These are phyloP conservation scores for Monodelphis domestica DNA, from an alignment of 2,797 vertebrate species.

Conservation along the genomic window DNA sequence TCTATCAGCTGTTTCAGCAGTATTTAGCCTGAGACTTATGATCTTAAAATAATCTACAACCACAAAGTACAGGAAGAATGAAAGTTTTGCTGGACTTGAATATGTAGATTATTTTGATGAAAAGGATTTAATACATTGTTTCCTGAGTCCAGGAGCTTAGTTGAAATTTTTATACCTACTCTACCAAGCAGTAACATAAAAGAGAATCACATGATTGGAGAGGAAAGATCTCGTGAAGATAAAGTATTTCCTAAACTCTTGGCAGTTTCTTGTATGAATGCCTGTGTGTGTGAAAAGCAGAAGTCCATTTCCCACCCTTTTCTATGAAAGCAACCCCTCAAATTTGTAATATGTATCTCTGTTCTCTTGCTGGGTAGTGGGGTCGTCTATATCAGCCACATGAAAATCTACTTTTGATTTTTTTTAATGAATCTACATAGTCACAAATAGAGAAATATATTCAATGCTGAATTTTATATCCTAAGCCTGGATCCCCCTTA, in stretches of 20 bases:
- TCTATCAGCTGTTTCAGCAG: not conserved
- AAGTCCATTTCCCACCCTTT: not conserved
- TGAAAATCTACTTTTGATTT: not conserved
- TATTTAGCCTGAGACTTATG: not conserved
- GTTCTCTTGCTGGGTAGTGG: not conserved
- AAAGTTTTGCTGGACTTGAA: not conserved
- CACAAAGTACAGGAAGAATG: not conserved
- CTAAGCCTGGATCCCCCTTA: not conserved
- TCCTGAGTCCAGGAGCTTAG: not conserved
- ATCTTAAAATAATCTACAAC: not conserved
- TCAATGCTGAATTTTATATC: not conserved
- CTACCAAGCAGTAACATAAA: conserved; percentile 26
- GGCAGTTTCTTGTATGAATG: not conserved
- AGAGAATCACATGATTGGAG: conserved; percentile 10
- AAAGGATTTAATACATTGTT: not conserved
- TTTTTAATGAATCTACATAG: conserved; percentile 7
- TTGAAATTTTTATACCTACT: conserved; percentile 35
- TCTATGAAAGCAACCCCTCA: not conserved
- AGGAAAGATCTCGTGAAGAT: conserved; percentile 33
- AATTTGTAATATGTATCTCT: not conserved
- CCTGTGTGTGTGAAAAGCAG: conserved; percentile 12
- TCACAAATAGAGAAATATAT: not conserved
- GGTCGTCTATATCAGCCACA: not conserved
- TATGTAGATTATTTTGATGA: not conserved
- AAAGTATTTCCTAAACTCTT: not conserved